Evolutionary conservation across 1,140 invertebrate species (phyloP).

Genomic region (Diachasma alloeum): DNA sequence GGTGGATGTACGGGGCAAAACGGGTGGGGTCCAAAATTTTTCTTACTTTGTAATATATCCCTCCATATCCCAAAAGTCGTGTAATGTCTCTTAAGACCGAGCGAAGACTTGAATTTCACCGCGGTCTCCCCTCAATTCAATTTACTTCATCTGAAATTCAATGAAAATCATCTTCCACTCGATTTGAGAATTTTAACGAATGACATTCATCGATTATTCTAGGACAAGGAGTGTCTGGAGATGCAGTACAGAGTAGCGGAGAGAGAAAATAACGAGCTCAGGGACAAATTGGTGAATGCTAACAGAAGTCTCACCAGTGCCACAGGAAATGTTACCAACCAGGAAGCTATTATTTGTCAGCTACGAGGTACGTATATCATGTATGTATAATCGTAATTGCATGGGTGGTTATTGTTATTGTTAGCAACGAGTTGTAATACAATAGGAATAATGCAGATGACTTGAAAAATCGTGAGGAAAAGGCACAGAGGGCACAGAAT

Average conservation of each 20-base stretch:
- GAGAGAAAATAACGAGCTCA: constrained; percentile 71
- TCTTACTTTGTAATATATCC: no score
- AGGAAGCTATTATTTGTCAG: constrained; percentile 73
- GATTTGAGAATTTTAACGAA: no score
- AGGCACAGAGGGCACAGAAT: constrained; percentile 70
- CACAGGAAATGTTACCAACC: constrained; percentile 74
- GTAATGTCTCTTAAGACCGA: no score
- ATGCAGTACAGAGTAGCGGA: constrained; percentile 73
- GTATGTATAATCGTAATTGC: constrained; percentile 13
- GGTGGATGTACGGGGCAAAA: no score
- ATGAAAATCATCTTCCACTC: no score
- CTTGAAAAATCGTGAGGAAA: constrained; percentile 74
- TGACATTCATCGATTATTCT: constrained; percentile 25
- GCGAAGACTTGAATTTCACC: no score
- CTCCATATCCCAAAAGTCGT: no score
- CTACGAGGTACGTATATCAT: constrained; percentile 68
- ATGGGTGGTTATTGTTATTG: background rate
- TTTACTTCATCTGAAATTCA: background rate
- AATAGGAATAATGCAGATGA: constrained; percentile 68
- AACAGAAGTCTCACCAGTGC: constrained; percentile 72
- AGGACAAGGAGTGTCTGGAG: constrained; percentile 75
- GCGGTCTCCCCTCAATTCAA: no score
- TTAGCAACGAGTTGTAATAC: background rate
- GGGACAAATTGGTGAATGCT: constrained; percentile 72
- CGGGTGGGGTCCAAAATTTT: no score